phyloP scores from a whole-genome alignment of 2,797 vertebrate species.

The Paratrypauchen microcephalus region DNA sequence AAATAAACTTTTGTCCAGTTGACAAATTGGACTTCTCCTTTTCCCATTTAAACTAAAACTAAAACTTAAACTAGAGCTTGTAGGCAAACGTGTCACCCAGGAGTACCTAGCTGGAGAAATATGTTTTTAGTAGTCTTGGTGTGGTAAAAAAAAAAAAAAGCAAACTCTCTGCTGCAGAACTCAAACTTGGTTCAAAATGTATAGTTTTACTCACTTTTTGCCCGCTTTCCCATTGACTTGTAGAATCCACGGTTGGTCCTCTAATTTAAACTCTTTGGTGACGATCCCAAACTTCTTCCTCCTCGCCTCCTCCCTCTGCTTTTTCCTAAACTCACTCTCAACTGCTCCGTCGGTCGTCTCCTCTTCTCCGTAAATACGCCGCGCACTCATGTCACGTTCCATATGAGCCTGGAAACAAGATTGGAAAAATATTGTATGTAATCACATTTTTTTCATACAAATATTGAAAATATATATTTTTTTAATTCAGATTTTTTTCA shows the following conservation, averaged over 20 bases:
- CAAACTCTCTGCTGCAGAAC: too few species aligned
- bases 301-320: conserved; percentile 86
- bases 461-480: too few species aligned
- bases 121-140: too few species aligned
- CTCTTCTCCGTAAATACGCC: conserved; percentile 89
- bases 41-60: too few species aligned
- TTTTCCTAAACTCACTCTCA: conserved; percentile 90
- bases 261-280: conserved; percentile 85
- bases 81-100: too few species aligned
- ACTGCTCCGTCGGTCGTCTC: conserved; percentile 82
- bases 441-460: too few species aligned
- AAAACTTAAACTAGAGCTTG: too few species aligned
- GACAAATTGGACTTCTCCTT: too few species aligned
- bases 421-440: not conserved
- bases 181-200: too few species aligned
- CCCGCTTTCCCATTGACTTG: conserved; percentile 90
- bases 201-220: conserved; percentile 73
- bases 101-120: too few species aligned
- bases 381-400: conserved; percentile 89
- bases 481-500: too few species aligned
- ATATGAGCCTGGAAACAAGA: conserved; percentile 81
- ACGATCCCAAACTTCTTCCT: conserved; percentile 89
- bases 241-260: conserved; percentile 94
- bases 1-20: too few species aligned
- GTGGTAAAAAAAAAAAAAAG: not conserved